Percentiles rank a stretch among this genome's conserved stretches.
Evolutionary conservation across 2,888 invertebrate species (phyloP).

Genomic region (Limnephilus rhombicus): DNA sequence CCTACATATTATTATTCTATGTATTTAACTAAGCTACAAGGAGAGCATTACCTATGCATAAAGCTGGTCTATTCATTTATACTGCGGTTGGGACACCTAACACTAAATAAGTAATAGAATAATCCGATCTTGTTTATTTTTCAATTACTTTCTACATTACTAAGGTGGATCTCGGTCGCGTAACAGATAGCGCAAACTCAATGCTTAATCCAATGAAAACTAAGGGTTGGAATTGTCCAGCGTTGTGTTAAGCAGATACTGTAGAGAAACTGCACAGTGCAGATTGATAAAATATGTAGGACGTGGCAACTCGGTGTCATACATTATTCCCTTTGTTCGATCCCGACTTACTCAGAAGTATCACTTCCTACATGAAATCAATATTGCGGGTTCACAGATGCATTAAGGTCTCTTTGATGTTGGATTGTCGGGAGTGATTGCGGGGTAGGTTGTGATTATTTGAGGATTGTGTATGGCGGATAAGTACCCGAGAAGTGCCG

Average conservation of each 20-base stretch:
- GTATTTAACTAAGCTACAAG: too few species aligned
- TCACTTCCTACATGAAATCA: neutral
- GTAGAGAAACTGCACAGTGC: conserved; percentile 16
- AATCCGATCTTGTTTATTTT: neutral
- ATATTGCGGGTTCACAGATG: neutral
- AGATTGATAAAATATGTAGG: conserved; percentile 38
- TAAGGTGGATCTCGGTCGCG: neutral
- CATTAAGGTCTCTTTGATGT: neutral
- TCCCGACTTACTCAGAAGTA: neutral
- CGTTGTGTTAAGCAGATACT: conserved; percentile 61
- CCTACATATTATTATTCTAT: too few species aligned
- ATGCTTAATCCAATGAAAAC: conserved; percentile 16
- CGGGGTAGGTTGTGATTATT: neutral
- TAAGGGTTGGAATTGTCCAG: conserved; percentile 41
- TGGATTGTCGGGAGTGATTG: neutral
- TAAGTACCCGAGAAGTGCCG: neutral
- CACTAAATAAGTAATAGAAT: neutral
- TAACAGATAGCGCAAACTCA: neutral
- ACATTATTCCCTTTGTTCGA: neutral
- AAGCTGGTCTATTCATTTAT: too few species aligned
- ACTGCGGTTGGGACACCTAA: too few species aligned
- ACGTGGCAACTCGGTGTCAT: neutral
- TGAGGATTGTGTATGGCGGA: neutral
- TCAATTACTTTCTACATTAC: neutral
- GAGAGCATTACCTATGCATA: too few species aligned